Base-by-base conservation (phyloP, 2,113 vertebrate genomes). In the Cinclus cinclus region DNA sequence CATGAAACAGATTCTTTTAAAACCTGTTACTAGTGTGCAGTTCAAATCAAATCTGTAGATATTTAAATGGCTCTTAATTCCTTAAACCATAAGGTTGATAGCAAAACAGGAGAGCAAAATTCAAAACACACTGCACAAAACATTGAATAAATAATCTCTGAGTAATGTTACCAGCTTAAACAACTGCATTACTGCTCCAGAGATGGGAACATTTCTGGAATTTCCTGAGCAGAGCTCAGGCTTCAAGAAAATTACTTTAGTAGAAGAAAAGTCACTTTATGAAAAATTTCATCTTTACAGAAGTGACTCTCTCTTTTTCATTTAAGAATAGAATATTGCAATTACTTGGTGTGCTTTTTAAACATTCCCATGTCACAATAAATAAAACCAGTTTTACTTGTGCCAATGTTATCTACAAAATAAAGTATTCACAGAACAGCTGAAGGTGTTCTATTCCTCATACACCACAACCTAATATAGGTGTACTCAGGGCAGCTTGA, bases 11-110 rank as follows among this genome's bases (percentile, higher is more conserved):
- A 68, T 97, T 93, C 56, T 88, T 94, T 83, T 79, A 55, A 90
- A 96, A 84, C 76, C 88, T 95, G 93, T 91, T 58, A 49, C 78
- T 96, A 87, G 93, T 89, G 94, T 96, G 87, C 92, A 94, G 92
- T 95, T 97, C 91, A 95, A 90, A 92, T 97, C 89, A 58, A 86
- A 92, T 77, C 62, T 9, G 16, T 82, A 93, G 83, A 69, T 80
- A 93, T 81, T 95, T 71, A 92, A 96, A 96, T 95, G 93, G 96
- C 96, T 97, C 95, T 97, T 95, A 96, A 95, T 93, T 97, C 96
- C 97, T 94, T 95, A 94, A 95, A 75, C 83, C 47, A 17, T 79
- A 80, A 94, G 50, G 96, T 8, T 92, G 91, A 94, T 96, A 95
- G 96, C 56, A 97, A 96, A 97, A 84, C 76, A 65, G 91, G 69